Percentiles rank a stretch among this genome's conserved stretches.
phyloP scores from a whole-genome alignment of 2,797 vertebrate genomes.

The Holocentrus rufus region DNA sequence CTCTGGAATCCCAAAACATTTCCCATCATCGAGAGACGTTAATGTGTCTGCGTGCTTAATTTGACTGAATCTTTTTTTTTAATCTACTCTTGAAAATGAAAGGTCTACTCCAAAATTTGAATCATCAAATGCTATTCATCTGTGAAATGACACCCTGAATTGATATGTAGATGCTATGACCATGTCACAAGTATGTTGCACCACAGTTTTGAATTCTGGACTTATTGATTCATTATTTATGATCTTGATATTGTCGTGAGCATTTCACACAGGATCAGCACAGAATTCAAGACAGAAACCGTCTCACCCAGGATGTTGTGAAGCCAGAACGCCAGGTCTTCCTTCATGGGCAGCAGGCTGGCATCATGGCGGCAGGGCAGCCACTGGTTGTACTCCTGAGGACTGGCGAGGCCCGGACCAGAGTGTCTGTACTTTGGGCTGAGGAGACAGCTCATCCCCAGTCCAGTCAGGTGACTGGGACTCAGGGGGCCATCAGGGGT shows the following conservation, averaged over 20 bases:
- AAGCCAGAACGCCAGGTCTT: slow-evolving; percentile 94
- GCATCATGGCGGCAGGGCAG: slow-evolving; percentile 92
- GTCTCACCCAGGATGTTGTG: slow-evolving; percentile 90
- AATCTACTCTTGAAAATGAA: slow-evolving; percentile 25
- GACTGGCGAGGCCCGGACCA: slow-evolving; percentile 90
- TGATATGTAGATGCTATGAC: not conserved
- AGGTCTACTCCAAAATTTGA: not conserved
- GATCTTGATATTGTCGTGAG: no score
- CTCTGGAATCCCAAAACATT: slow-evolving; percentile 22
- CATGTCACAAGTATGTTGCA: not conserved
- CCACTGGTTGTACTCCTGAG: slow-evolving; percentile 95
- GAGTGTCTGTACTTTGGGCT: slow-evolving; percentile 81
- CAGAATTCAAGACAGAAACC: not conserved
- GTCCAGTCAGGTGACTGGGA: slow-evolving; percentile 61
- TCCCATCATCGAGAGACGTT: slow-evolving; percentile 32
- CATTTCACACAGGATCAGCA: no score
- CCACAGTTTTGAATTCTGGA: not conserved
- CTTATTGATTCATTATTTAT: no score
- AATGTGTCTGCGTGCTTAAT: slow-evolving; percentile 30
- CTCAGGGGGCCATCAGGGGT: slow-evolving; percentile 50
- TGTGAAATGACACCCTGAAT: not conserved
- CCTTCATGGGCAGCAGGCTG: slow-evolving; percentile 95
- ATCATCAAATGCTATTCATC: not conserved
- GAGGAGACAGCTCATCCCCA: slow-evolving; percentile 84
- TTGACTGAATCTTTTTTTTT: slow-evolving; percentile 12